Conservation (phyloP, 2,113 vertebrate species). For the Pseudolaguvia tuberculata region DNA sequence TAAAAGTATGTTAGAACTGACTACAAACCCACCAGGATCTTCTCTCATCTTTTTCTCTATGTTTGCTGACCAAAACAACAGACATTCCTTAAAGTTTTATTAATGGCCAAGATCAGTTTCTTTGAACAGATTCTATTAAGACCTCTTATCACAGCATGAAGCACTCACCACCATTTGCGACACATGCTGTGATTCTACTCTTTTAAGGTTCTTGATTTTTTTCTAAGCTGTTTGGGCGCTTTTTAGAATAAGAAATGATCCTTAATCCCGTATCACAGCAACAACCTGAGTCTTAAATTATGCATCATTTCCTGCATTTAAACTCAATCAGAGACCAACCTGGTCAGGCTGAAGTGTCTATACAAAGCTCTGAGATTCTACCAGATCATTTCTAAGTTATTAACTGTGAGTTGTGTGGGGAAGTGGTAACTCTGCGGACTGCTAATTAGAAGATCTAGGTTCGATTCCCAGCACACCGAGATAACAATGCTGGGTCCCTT, state of each 20-base stretch:
- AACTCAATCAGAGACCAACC: neutral
- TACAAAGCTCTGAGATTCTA: neutral
- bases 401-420: neutral
- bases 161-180: neutral
- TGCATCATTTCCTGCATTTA: slow-evolving; percentile 15
- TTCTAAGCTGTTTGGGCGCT: neutral
- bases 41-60: neutral
- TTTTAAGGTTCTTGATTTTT: slow-evolving; percentile 3
- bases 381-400: neutral
- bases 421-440: too few relatives aligned
- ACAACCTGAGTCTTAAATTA: slow-evolving; percentile 18
- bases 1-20: too few relatives aligned
- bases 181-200: neutral
- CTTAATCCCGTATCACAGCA: slow-evolving; percentile 13
- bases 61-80: neutral
- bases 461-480: too few relatives aligned
- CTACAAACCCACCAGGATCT: neutral
- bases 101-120: neutral
- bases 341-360: slow-evolving; percentile 2
- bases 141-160: slow-evolving; percentile 2
- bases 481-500: too few relatives aligned
- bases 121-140: neutral
- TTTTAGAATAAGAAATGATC: slow-evolving; percentile 13
- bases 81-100: neutral
- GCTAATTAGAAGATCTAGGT: too few relatives aligned